Percentiles rank a stretch among this genome's conserved stretches.
Conservation (phyloP, 1,140 invertebrate genomes). For the Belonocnema kinseyi region DNA sequence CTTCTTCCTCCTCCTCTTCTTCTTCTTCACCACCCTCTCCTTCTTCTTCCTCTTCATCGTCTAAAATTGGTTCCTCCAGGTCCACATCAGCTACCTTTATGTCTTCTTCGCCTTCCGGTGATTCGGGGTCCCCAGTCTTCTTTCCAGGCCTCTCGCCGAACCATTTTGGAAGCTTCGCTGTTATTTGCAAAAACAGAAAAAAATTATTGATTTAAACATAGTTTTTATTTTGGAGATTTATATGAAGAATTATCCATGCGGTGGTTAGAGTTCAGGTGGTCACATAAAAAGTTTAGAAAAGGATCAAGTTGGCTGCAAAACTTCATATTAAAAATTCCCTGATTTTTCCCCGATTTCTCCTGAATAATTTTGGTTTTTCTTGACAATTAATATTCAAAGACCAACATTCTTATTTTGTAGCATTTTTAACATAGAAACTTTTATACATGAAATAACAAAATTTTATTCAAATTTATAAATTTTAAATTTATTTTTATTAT, state of each 20-base stretch:
- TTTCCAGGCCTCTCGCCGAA: constrained; percentile 95
- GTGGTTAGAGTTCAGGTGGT: not conserved
- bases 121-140: constrained; percentile 90
- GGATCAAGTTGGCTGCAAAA: no score
- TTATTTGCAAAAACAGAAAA: constrained; percentile 42
- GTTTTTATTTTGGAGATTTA: not conserved
- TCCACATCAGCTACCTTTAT: constrained; percentile 81
- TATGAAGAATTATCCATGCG: not conserved
- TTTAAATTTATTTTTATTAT: no score
- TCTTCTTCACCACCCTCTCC: constrained; percentile 82
- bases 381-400: no score
- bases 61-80: constrained; percentile 71
- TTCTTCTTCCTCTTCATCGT: constrained; percentile 81
- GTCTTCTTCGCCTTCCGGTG: constrained; percentile 92
- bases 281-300: not conserved
- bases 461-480: no score
- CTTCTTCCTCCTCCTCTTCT: constrained; percentile 84
- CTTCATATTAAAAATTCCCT: no score
- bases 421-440: no score
- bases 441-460: no score
- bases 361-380: no score
- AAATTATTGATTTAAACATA: not conserved
- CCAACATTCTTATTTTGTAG: no score
- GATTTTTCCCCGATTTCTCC: no score
- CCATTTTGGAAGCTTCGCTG: constrained; percentile 94